These are phyloP conservation scores for Myotis davidii DNA, from an alignment of 2,113 vertebrate species.

Conservation along the genomic window DNA sequence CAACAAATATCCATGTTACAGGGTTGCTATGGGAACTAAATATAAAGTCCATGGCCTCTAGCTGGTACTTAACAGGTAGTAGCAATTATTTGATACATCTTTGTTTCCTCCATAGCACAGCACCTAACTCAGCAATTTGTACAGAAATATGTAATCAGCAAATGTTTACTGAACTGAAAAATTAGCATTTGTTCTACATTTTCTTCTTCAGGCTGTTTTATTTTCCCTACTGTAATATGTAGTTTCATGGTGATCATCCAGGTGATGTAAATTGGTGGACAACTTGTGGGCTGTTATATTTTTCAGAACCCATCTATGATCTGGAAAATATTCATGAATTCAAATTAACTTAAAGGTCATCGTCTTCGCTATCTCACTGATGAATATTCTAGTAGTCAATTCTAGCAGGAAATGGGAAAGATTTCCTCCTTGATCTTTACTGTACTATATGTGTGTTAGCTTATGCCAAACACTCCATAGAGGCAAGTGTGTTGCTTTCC, in stretches of 20 bases:
- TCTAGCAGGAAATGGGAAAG: conserved; percentile 35
- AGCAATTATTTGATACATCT: conserved; percentile 22
- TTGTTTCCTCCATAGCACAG: conserved; percentile 13
- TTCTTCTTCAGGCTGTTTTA: conserved; percentile 51
- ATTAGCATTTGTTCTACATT: conserved; percentile 51
- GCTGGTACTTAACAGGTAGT: not conserved
- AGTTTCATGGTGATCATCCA: conserved; percentile 33
- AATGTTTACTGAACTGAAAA: conserved; percentile 69
- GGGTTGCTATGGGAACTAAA: not conserved
- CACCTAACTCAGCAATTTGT: conserved; percentile 4
- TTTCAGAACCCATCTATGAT: conserved; percentile 43
- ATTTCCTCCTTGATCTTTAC: conserved; percentile 69
- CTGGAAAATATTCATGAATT: conserved; percentile 66
- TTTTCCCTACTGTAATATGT: conserved; percentile 33
- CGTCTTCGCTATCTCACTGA: conserved; percentile 49
- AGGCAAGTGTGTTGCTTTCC: conserved; percentile 68
- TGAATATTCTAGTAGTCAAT: conserved; percentile 63
- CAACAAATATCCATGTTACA: not conserved
- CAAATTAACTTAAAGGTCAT: conserved; percentile 71
- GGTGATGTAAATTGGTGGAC: conserved; percentile 56
- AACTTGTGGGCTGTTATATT: conserved; percentile 59
- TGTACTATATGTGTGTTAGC: conserved; percentile 56
- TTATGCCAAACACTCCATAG: conserved; percentile 66
- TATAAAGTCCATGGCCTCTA: not conserved
- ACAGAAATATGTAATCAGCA: conserved; percentile 60